These are phyloP conservation scores for Lasioglossum baleicum DNA, from an alignment of 1,140 invertebrate genomes.

Conservation along the genomic window DNA sequence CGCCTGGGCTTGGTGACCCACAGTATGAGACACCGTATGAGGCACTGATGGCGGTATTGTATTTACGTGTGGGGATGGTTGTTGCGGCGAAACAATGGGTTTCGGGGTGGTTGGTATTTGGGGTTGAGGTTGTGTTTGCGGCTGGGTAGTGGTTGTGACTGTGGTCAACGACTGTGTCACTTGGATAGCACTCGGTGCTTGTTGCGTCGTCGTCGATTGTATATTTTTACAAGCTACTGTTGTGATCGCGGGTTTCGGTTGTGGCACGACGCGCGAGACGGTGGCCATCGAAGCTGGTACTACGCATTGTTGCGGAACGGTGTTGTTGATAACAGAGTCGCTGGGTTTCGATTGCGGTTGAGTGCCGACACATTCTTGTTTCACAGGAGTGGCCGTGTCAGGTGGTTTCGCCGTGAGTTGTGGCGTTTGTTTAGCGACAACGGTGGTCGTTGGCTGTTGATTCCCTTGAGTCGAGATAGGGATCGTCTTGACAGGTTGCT, in stretches of 20 bases:
- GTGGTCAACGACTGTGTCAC: slow-evolving; percentile 31
- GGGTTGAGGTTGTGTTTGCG: slow-evolving; percentile 25
- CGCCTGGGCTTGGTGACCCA: slow-evolving; percentile 70
- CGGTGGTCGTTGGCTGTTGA: slow-evolving; percentile 47
- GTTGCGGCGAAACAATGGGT: slow-evolving; percentile 47
- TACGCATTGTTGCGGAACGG: slow-evolving; percentile 40
- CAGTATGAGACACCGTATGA: slow-evolving; percentile 61
- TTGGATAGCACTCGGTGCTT: slow-evolving; percentile 48
- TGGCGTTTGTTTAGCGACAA: slow-evolving; percentile 65
- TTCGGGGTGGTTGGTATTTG: slow-evolving; percentile 43
- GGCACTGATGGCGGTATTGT: slow-evolving; percentile 60
- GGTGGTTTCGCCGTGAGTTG: slow-evolving; percentile 12
- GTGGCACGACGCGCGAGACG: slow-evolving; percentile 51
- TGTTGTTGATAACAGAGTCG: slow-evolving; percentile 27
- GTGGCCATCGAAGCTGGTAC: slow-evolving; percentile 64
- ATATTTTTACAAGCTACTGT: slow-evolving; percentile 53
- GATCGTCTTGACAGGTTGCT: slow-evolving; percentile 28
- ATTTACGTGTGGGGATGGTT: slow-evolving; percentile 53
- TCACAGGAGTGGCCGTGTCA: slow-evolving; percentile 11
- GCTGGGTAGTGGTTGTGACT: slow-evolving; percentile 41
- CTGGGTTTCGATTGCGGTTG: slow-evolving; percentile 62
- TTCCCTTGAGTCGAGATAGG: slow-evolving; percentile 31
- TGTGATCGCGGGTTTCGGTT: slow-evolving; percentile 66
- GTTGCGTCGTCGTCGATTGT: slow-evolving; percentile 62
- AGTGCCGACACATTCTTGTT: slow-evolving; percentile 19